Conservation (phyloP, 2,888 invertebrate genomes). For the Zygogramma bicolorata region DNA sequence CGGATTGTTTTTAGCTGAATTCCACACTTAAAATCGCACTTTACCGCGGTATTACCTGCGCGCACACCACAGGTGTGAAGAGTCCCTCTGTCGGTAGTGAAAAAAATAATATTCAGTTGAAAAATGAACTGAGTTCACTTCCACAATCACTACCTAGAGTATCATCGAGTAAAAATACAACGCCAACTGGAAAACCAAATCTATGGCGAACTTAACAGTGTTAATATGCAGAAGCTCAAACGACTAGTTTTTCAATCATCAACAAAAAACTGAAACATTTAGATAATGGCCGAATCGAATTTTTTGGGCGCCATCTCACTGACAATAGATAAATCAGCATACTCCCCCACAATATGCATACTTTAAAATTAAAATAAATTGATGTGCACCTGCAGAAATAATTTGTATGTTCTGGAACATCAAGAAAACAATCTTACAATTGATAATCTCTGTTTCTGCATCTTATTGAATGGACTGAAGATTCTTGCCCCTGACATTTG, state of each 20-base stretch:
- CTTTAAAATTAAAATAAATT: too few species aligned
- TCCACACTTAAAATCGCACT: constrained; percentile 58
- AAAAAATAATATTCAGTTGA: constrained; percentile 51
- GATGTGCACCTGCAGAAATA: too few species aligned
- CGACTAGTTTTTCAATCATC: constrained; percentile 65
- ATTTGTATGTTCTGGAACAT: too few species aligned
- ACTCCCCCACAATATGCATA: neutral
- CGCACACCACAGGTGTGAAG: constrained; percentile 62
- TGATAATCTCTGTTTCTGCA: too few species aligned
- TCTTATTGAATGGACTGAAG: too few species aligned
- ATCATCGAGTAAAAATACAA: constrained; percentile 26
- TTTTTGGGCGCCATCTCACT: constrained; percentile 42
- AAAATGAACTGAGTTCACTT: constrained; percentile 38
- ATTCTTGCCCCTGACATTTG: too few species aligned
- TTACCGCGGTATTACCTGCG: constrained; percentile 63
- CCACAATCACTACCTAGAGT: constrained; percentile 20
- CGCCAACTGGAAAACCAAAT: constrained; percentile 47
- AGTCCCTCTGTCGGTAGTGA: constrained; percentile 64
- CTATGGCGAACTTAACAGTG: constrained; percentile 48
- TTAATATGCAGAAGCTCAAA: constrained; percentile 61
- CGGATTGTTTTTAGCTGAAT: constrained; percentile 57
- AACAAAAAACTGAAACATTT: constrained; percentile 63
- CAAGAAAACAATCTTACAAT: too few species aligned
- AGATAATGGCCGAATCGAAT: constrained; percentile 55
- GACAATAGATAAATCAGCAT: neutral